A percentile compares a stretch with the other conserved stretches of the same genome.
Evolutionary conservation across 2,888 invertebrate genomes (phyloP).

Genomic region (Octodonta nipae): DNA sequence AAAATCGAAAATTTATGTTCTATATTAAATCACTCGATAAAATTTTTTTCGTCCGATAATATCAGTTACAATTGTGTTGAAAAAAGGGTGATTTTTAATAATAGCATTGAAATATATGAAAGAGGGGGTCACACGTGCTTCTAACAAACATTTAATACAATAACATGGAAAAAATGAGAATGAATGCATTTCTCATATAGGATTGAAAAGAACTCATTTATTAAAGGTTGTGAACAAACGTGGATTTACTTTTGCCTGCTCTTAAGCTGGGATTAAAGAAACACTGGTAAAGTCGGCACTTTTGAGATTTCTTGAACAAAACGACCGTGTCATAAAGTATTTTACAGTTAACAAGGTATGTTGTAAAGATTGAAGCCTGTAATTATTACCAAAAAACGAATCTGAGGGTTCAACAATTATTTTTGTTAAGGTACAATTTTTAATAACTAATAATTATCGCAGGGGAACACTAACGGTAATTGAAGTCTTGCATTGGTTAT

Average conservation of each 20-base stretch:
- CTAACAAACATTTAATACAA: slow-evolving; percentile 10
- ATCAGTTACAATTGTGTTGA: slow-evolving; percentile 14
- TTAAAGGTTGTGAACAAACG: too few species aligned
- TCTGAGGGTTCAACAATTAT: too few species aligned
- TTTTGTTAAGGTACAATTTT: too few species aligned
- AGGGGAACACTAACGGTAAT: too few species aligned
- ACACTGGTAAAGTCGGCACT: slow-evolving; percentile 6
- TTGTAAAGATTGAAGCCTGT: not conserved
- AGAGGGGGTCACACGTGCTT: slow-evolving; percentile 11
- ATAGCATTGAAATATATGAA: slow-evolving; percentile 14
- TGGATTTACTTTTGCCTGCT: too few species aligned
- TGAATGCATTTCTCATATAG: too few species aligned
- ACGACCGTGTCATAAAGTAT: slow-evolving; percentile 8
- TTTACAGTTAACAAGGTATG: slow-evolving; percentile 5
- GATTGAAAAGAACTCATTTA: too few species aligned
- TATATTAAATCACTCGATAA: slow-evolving; percentile 11
- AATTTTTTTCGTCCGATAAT: slow-evolving; percentile 14
- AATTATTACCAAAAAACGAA: too few species aligned
- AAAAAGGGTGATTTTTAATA: slow-evolving; percentile 17
- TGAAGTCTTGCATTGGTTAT: too few species aligned
- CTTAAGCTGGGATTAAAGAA: slow-evolving; percentile 7
- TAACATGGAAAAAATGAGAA: slow-evolving; percentile 1
- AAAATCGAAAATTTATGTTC: slow-evolving; percentile 13
- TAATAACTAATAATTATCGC: too few species aligned
- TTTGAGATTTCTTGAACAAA: slow-evolving; percentile 7